Evolutionary conservation across 2,797 vertebrate species (phyloP), one percentile per base, ranked within the genome.

Genomic region (Tinamus major): DNA sequence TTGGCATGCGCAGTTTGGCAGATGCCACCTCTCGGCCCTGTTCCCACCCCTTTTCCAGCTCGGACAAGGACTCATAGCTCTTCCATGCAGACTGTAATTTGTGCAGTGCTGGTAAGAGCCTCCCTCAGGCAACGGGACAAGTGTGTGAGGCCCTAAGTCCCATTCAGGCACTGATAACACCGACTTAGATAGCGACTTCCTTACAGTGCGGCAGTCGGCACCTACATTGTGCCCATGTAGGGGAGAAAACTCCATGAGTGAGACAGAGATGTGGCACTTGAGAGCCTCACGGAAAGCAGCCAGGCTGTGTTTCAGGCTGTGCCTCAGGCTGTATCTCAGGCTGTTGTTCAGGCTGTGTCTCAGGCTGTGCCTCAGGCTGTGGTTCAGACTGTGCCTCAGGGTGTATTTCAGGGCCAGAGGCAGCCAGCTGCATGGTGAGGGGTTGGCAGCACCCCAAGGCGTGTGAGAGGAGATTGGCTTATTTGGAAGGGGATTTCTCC

Each of bases 221-320:
- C 44, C 61, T 33, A 44, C 82, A 90, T 80, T 41, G 35, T 89
- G 82, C 31, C 94, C 92, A 39, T 95, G 80, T 95, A 96, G 93
- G 93, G 94, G 31, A 96, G 91, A 95, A 95, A 90, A 94, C 90
- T 41, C 92, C 81, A 19, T 18, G 35, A 49, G 85, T 61, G 31
- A 17, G 4, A 70, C 65, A 55, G 71, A 85, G 78, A 91, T 80
- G 87, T n/a, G 81, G 10, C 31, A 0, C 92, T 89, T 53, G 82
- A 93, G 63, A 91, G 79, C 75, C 56, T 62, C 85, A 70, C 48
- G 63, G 87, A 86, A 92, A 72, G 10, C 80, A 69, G 82, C 59
- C 20, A 51, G 49, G 49, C 48, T 12, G 11, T 20, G 20, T 18
- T 21, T 20, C 19, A 48, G 46, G 42, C 42, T 18, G 46, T 6